Evolutionary conservation across 2,797 vertebrate species (phyloP).

Genomic region (Cheirogaleus major): DNA sequence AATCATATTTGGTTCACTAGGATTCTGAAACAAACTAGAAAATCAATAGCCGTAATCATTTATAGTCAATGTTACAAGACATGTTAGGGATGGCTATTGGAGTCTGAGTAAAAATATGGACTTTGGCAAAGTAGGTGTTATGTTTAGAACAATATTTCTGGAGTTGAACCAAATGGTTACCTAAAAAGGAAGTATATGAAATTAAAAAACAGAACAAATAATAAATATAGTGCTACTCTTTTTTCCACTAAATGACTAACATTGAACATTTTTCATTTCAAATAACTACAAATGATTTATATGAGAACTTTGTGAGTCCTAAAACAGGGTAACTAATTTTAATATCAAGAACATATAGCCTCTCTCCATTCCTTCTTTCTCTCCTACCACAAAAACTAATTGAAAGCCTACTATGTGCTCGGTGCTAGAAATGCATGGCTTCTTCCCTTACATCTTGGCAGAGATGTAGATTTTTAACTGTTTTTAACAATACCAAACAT

Average conservation of each 20-base stretch:
- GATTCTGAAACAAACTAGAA: conserved; percentile 14
- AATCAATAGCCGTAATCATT: background rate
- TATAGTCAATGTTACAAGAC: background rate
- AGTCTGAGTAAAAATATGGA: background rate
- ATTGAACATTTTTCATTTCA: background rate
- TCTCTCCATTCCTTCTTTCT: background rate
- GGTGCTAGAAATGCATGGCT: background rate
- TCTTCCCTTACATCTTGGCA: background rate
- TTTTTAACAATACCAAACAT: background rate
- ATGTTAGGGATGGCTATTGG: background rate
- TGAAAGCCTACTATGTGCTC: background rate
- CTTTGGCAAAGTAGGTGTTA: background rate
- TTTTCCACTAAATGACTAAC: background rate
- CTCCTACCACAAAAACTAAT: background rate
- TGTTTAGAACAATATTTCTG: conserved; percentile 13
- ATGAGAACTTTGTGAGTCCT: background rate
- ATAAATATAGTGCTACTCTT: background rate
- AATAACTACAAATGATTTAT: conserved; percentile 8
- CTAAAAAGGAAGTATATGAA: background rate
- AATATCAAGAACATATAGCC: background rate
- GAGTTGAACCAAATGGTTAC: background rate
- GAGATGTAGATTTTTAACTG: background rate
- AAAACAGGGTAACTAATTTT: background rate
- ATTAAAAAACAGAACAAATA: background rate
- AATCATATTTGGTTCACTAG: background rate